Base-by-base conservation (phyloP, 1,140 invertebrate species). In the Pentalonia nigronervosa region DNA sequence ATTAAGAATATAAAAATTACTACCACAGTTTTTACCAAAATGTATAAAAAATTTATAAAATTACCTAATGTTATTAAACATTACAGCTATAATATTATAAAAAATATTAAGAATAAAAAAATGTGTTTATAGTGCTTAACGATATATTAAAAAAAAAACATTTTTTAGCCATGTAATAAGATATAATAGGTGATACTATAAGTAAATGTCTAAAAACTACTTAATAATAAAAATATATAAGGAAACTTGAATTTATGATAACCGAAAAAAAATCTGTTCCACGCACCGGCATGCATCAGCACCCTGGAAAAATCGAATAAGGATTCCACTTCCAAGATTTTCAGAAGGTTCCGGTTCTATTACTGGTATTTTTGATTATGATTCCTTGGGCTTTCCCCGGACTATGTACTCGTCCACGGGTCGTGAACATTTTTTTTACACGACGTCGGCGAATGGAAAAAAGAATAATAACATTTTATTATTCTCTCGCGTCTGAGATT, bases 391-490 rank as follows among this genome's bases (percentile, higher is more conserved):
- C n/a, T 76, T 76, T 30, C 14, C n/a, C 14, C n/a, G 60, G n/a
- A 76, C 60, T n/a, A 45, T 86, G 47, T 21, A 41, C 23, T 86
- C 20, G 17, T 86, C 41, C 41, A 14, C 83, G 83, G 41, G n/a
- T 53, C 50, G 36, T 90, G 50, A 90, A 90, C 53, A 45, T 76
- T 76, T 76, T 60, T 67, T n/a, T 76, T 76, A 76, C 30, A 76
- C 23, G 88, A 34, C 6, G 53, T 23, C 88, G 50, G 36, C 34
- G 34, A 36, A 34, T 25, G 21, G 23, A 60, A 41, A 90, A 56
- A 36, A 36, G 23, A 90, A 90, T 56, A 48, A 50, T 36, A 41
- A 41, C 36, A 45, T 48, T 48, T n/a, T 87, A 48, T 47, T 87
- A 30, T 47, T 87, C 84, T 47, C 30, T 87, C 84, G 45, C 25